Percentiles rank a stretch among this genome's conserved stretches.
Evolutionary conservation across 1,140 invertebrate species (phyloP).

Genomic region (Cydia fagiglandana): DNA sequence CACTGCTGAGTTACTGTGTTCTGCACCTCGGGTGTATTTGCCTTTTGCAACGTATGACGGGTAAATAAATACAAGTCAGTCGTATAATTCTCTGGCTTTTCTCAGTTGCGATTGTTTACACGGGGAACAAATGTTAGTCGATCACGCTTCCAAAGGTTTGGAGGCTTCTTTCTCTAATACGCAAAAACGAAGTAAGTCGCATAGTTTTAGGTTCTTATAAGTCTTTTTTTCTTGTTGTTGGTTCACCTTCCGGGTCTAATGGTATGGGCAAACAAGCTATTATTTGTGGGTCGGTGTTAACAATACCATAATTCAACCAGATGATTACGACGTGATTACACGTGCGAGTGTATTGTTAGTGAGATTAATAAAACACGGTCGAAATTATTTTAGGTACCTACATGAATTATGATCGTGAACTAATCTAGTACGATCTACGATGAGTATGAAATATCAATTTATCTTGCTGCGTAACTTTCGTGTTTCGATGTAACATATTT

Average conservation of each 20-base stretch:
- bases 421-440: not conserved
- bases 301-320: conserved; percentile 38
- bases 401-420: conserved; percentile 25
- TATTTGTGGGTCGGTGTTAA: conserved; percentile 33
- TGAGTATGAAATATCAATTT: not conserved
- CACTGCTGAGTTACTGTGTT: not conserved
- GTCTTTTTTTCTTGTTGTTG: not conserved
- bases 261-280: conserved; percentile 36
- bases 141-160: conserved; percentile 11
- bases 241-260: conserved; percentile 22
- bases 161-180: not conserved
- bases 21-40: conserved; percentile 5
- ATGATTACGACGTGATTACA: conserved; percentile 38
- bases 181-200: not conserved
- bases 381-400: conserved; percentile 26
- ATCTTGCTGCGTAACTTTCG: not conserved
- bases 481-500: no score
- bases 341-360: conserved; percentile 24
- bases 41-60: conserved; percentile 29
- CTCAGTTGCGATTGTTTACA: conserved; percentile 16
- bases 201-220: not conserved
- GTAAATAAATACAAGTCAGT: conserved; percentile 25
- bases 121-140: conserved; percentile 25
- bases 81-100: conserved; percentile 31
- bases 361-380: conserved; percentile 31